Evolutionary conservation across 2,888 invertebrate species (phyloP).

Genomic region (Sminthurinus aureus): DNA sequence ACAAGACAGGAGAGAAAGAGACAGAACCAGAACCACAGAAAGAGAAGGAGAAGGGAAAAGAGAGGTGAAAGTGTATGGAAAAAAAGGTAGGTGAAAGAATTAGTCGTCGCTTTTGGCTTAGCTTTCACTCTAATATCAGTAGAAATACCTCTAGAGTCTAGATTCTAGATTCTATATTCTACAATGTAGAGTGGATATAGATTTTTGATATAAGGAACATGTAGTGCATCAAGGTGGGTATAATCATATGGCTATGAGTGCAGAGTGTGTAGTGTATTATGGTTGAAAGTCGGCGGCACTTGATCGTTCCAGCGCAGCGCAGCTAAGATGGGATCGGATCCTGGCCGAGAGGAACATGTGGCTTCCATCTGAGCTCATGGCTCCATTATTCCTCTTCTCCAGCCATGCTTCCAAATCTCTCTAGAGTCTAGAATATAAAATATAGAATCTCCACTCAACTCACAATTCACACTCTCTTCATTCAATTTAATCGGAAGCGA

Average conservation of each 20-base stretch:
- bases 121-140: not conserved
- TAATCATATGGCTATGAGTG: not conserved
- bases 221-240: not conserved
- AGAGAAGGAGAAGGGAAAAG: not conserved
- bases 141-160: too few relatives aligned
- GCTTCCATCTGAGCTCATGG: slow-evolving; percentile 18
- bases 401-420: slow-evolving; percentile 6
- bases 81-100: not conserved
- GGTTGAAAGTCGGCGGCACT: too few relatives aligned
- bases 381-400: slow-evolving; percentile 25
- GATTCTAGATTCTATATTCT: too few relatives aligned
- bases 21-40: not conserved
- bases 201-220: not conserved
- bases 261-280: too few relatives aligned
- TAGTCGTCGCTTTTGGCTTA: not conserved
- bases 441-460: too few relatives aligned
- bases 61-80: not conserved
- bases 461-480: too few relatives aligned
- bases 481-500: too few relatives aligned
- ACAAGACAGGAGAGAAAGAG: not conserved
- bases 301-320: too few relatives aligned
- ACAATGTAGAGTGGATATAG: not conserved
- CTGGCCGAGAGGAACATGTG: slow-evolving; percentile 4
- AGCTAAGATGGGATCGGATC: too few relatives aligned
- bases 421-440: too few relatives aligned